Percentiles rank a stretch among this genome's conserved stretches.
Conservation (phyloP, 2,888 invertebrate genomes). For the Eupithecia exiguata region DNA sequence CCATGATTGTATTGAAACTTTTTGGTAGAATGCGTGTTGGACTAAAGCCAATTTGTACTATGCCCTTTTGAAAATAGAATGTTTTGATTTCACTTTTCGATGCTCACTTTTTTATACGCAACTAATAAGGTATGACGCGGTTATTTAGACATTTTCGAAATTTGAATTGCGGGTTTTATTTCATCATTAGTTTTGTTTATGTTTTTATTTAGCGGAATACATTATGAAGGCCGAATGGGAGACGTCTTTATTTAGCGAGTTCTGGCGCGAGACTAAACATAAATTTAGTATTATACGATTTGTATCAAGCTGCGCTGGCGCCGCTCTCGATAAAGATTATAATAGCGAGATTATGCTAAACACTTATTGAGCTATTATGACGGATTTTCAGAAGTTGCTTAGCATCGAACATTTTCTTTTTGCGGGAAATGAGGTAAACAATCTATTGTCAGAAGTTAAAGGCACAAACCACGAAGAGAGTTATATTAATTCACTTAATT, state of each 20-base stretch:
- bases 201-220: constrained; percentile 5
- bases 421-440: not conserved
- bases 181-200: constrained; percentile 8
- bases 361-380: not conserved
- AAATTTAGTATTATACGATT: constrained; percentile 24
- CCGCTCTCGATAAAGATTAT: constrained; percentile 30
- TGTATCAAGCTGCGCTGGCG: constrained; percentile 39
- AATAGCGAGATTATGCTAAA: constrained; percentile 18
- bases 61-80: constrained; percentile 17
- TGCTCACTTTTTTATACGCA: constrained; percentile 1
- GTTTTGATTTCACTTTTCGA: constrained; percentile 15
- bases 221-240: constrained; percentile 16
- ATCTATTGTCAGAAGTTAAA: not conserved
- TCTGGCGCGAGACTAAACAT: constrained; percentile 34
- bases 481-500: not conserved
- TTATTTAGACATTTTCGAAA: constrained; percentile 16
- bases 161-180: not conserved
- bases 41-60: constrained; percentile 14
- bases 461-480: not conserved
- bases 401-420: not conserved
- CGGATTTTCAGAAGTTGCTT: not conserved
- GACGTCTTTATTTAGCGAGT: constrained; percentile 31
- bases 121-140: not conserved
- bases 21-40: constrained; percentile 16
- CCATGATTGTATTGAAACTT: constrained; percentile 19